Evolutionary conservation across 2,113 vertebrate species (phyloP).

Genomic region (Sapajus apella): DNA sequence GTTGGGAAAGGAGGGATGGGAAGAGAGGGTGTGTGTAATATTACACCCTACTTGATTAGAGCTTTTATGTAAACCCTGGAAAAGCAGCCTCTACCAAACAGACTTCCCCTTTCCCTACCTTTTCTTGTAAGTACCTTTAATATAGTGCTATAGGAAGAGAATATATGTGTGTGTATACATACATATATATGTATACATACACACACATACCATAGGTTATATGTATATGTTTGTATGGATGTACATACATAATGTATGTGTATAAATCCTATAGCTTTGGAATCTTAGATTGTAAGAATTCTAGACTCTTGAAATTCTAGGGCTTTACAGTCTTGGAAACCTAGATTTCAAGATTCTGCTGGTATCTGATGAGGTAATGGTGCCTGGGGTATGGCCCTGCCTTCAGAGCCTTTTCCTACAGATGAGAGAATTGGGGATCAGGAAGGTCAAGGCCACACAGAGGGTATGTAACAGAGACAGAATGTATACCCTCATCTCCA

Average conservation of each 20-base stretch:
- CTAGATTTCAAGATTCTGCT: neutral
- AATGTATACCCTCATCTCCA: neutral
- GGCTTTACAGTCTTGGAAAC: neutral
- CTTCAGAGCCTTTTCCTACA: neutral
- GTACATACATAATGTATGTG: neutral
- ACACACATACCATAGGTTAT: neutral
- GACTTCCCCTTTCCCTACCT: neutral
- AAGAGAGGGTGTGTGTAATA: neutral
- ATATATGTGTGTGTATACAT: too few species aligned
- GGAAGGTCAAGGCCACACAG: neutral
- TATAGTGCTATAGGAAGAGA: neutral
- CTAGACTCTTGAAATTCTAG: neutral
- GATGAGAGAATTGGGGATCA: neutral
- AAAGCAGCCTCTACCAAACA: neutral
- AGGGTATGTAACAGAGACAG: neutral
- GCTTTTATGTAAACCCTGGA: neutral
- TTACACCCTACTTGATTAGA: neutral
- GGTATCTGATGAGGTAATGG: neutral
- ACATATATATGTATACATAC: too few species aligned
- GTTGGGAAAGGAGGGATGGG: neutral
- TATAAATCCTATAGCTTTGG: neutral
- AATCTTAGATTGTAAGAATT: neutral
- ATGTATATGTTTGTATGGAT: neutral
- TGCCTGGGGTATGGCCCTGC: neutral
- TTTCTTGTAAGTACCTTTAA: neutral